Evolutionary conservation across 2,113 vertebrate species (phyloP).

Genomic region (Perognathus longimembris): DNA sequence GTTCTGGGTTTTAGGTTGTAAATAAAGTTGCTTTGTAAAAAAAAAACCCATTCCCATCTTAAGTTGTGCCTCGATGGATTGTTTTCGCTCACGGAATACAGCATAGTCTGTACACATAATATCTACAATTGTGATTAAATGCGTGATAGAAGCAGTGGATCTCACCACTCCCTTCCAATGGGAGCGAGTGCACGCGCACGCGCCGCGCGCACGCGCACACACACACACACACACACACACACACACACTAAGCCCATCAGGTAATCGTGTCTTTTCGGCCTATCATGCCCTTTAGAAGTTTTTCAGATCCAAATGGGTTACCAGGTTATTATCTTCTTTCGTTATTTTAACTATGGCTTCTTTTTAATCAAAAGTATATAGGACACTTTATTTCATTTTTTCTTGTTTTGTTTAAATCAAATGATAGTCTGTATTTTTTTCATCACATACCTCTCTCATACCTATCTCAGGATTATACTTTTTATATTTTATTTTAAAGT

Average conservation of each 20-base stretch:
- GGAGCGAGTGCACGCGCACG: too few relatives aligned
- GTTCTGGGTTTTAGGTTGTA: too few relatives aligned
- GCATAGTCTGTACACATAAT: background rate
- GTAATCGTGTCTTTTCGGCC: background rate
- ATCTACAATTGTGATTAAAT: constrained; percentile 42
- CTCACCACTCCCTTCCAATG: background rate
- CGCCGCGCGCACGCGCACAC: too few relatives aligned
- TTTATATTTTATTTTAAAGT: constrained; percentile 31
- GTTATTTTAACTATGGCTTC: background rate
- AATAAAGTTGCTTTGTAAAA: too few relatives aligned
- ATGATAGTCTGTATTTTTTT: background rate
- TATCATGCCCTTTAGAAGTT: background rate
- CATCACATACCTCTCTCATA: background rate
- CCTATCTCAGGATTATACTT: background rate
- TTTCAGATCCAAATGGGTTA: background rate
- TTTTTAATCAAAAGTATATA: background rate
- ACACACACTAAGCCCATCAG: background rate
- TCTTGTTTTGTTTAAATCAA: background rate
- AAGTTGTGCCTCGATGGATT: too few relatives aligned
- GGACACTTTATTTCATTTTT: background rate
- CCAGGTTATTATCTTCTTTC: constrained; percentile 6
- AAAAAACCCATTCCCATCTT: too few relatives aligned
- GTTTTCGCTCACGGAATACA: too few relatives aligned
- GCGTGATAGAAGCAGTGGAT: background rate
- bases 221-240: too few relatives aligned